Percentiles rank a stretch among this genome's conserved stretches.
phyloP scores from a whole-genome alignment of 2,888 invertebrate genomes.

The Uropetala carovei region DNA sequence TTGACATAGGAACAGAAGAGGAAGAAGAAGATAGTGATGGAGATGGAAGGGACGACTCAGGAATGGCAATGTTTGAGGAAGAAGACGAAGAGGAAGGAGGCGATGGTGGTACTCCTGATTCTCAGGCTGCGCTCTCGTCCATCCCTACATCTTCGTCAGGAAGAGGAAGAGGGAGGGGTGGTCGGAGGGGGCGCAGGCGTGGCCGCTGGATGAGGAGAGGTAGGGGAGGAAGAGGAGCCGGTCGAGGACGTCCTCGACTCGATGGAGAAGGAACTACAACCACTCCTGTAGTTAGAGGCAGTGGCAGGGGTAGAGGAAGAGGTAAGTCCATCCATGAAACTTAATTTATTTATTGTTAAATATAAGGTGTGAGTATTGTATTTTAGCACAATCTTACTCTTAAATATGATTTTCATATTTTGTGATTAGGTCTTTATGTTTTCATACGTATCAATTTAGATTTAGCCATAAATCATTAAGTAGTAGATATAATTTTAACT shows the following conservation, averaged over 20 bases:
- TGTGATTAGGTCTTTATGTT: not conserved
- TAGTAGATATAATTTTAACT: no score
- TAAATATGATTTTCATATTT: no score
- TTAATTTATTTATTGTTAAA: no score
- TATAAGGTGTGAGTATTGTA: no score
- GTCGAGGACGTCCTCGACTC: conserved; percentile 67
- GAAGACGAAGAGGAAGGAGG: conserved; percentile 27
- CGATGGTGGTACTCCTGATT: conserved; percentile 7
- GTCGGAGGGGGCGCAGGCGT: conserved; percentile 77
- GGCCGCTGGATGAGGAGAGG: conserved; percentile 75
- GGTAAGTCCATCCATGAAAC: conserved; percentile 62
- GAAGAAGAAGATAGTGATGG: conserved; percentile 66
- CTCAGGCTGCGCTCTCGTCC: conserved; percentile 70
- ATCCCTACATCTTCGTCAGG: conserved; percentile 72
- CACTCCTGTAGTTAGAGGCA: conserved; percentile 65
- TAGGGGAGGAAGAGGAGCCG: conserved; percentile 71
- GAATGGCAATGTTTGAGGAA: conserved; percentile 48
- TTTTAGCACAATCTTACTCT: no score
- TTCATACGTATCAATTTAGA: not conserved
- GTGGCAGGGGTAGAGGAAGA: conserved; percentile 69
- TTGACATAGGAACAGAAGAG: not conserved
- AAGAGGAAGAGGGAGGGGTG: conserved; percentile 76
- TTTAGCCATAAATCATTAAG: no score
- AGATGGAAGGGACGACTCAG: conserved; percentile 66
- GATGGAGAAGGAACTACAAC: conserved; percentile 66